Evolutionary conservation across 1,140 invertebrate genomes (phyloP).

Genomic region (Philotrypesis tridentata): DNA sequence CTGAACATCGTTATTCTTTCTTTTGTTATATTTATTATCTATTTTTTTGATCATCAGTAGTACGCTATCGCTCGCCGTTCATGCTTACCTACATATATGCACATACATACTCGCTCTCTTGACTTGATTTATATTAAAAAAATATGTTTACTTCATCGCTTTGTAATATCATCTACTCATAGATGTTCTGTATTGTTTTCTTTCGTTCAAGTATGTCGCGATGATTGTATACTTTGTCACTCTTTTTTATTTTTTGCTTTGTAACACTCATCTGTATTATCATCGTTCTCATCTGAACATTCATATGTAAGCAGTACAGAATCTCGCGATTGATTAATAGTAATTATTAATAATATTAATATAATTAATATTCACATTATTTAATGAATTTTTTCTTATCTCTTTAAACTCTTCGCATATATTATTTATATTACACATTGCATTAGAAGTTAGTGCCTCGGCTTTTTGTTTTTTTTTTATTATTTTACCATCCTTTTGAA

Average conservation of each 20-base stretch:
- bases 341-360: conserved; percentile 42
- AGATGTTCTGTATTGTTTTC: conserved; percentile 43
- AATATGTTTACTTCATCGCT: conserved; percentile 64
- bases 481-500: not conserved
- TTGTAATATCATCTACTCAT: conserved; percentile 13
- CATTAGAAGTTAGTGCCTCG: conserved; percentile 13
- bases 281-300: conserved; percentile 12
- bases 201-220: conserved; percentile 45
- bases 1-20: conserved; percentile 63
- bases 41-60: not conserved
- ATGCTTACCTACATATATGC: not conserved
- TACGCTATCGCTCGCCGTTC: conserved; percentile 8
- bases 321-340: conserved; percentile 31
- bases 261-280: conserved; percentile 30
- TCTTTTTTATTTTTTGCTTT: conserved; percentile 54
- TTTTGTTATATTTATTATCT: conserved; percentile 19
- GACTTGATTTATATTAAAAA: conserved; percentile 62
- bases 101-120: conserved; percentile 16
- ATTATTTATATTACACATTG: conserved; percentile 41
- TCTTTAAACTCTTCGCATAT: conserved; percentile 14
- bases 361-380: conserved; percentile 45
- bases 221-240: conserved; percentile 55
- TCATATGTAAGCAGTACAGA: conserved; percentile 48
- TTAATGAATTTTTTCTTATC: conserved; percentile 21
- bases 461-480: not conserved